A percentile compares a stretch with the other conserved stretches of the same genome.
Evolutionary conservation across 2,797 vertebrate genomes (phyloP).

Genomic region (Moxostoma hubbsi): DNA sequence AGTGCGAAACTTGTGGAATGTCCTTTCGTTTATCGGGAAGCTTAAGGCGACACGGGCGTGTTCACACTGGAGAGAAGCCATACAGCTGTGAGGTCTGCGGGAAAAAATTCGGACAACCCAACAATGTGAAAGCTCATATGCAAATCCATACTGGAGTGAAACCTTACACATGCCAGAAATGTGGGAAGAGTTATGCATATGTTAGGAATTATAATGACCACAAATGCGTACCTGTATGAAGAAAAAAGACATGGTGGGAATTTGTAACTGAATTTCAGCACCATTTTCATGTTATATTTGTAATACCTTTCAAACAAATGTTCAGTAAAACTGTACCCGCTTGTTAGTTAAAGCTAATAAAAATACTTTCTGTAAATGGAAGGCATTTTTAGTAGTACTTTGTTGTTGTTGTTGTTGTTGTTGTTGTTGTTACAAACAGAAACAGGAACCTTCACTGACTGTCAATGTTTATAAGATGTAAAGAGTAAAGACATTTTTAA

Average conservation of each 20-base stretch:
- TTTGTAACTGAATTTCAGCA: neutral
- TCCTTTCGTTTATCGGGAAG: constrained; percentile 75
- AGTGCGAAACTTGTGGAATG: constrained; percentile 75
- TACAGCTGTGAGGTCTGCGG: constrained; percentile 76
- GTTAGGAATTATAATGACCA: constrained; percentile 63
- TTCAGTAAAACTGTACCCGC: no score
- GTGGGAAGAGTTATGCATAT: constrained; percentile 65
- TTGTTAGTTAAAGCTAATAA: neutral
- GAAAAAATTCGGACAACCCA: constrained; percentile 77
- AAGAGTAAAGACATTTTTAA: no score
- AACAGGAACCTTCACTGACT: neutral
- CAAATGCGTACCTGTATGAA: constrained; percentile 56
- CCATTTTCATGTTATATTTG: neutral
- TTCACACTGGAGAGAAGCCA: constrained; percentile 65
- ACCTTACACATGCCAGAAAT: constrained; percentile 75
- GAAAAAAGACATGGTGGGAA: neutral
- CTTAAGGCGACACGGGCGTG: constrained; percentile 72
- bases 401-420: no score
- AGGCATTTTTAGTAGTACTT: neutral
- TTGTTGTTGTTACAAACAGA: neutral
- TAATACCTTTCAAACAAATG: neutral
- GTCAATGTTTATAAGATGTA: no score
- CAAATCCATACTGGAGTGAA: constrained; percentile 79
- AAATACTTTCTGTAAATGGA: neutral
- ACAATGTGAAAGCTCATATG: constrained; percentile 80